Conservation (phyloP, 2,888 invertebrate genomes). For the Crioceris asparagi region DNA sequence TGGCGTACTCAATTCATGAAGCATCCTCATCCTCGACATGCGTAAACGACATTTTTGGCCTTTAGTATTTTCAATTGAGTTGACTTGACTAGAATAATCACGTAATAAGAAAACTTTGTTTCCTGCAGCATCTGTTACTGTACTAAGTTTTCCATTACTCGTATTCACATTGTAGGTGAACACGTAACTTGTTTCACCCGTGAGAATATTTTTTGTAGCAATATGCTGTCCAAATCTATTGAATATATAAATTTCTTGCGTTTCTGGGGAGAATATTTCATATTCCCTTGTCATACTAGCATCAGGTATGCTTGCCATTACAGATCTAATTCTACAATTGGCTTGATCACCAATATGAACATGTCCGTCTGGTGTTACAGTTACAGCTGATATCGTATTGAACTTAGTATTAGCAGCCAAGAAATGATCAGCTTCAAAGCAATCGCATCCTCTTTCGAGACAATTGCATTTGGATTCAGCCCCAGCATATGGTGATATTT, state of each 20-base stretch:
- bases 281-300: conserved; percentile 77
- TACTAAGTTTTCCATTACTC: conserved; percentile 87
- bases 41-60: conserved; percentile 82
- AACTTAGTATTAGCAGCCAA: conserved; percentile 89
- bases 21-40: conserved; percentile 87
- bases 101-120: conserved; percentile 76
- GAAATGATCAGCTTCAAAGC: conserved; percentile 85
- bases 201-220: conserved; percentile 88
- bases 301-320: conserved; percentile 82
- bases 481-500: conserved; percentile 87
- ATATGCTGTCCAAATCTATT: conserved; percentile 93
- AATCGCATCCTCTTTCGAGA: conserved; percentile 80
- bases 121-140: conserved; percentile 87
- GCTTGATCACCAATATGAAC: conserved; percentile 95
- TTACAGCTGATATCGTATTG: conserved; percentile 85
- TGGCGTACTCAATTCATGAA: conserved; percentile 82
- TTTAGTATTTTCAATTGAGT: conserved; percentile 88
- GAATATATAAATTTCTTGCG: conserved; percentile 89
- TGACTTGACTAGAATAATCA: conserved; percentile 79
- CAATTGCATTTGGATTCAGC: conserved; percentile 92
- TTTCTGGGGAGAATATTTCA: conserved; percentile 89
- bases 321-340: conserved; percentile 76
- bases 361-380: conserved; percentile 87
- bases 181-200: conserved; percentile 83
- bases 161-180: conserved; percentile 96